Evolutionary conservation across 2,797 vertebrate genomes (phyloP), one percentile per base, ranked within the genome.

Genomic region (Enteromius fasciolatus): DNA sequence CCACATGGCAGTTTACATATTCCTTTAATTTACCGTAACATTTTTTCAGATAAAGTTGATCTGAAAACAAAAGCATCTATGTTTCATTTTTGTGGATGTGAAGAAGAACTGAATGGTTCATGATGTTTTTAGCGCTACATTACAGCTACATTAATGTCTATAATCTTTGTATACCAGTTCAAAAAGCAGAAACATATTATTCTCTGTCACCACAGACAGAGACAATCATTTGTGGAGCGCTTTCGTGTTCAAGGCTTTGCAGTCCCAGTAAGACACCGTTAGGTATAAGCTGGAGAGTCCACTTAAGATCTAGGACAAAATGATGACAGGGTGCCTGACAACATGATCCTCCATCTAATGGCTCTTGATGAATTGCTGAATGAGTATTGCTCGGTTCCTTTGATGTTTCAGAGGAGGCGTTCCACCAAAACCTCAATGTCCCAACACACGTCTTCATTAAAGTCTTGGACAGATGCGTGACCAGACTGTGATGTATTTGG

Each of bases 341-440:
- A 69, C 81, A 74, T 81, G 79, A 84, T 86, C 75, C 70, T 76
- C 70, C 69, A 87, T 87, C 84, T 88, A 68, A 87, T 85, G 76
- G 52, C 81, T 63, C 54, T 82, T 86, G 82, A 87, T 83, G 84
- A 84, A 85, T 79, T 83, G 52, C 57, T 76, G 28, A 68, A 81
- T 75, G 52, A 41, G 72, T 44, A 80, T 72, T 76, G 78, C 64
- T 61, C 54, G 12, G 9, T 52, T 64, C 57, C 78, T 86, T 86
- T 83, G 81, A 86, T 86, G 82, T 78, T 75, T 36, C 28, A 72
- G 72, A 75, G 39, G 76, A 81, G 78, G 61, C 54, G 57, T 88
- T 74, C 59, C 85, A 72, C 54, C 44, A 80, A 82, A 84, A 82
- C 84, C 76, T 83, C 66, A 87, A 41, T 41, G 61, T 73, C 73